phyloP scores from a whole-genome alignment of 2,797 vertebrate species.

The Pantherophis vulpinus region DNA sequence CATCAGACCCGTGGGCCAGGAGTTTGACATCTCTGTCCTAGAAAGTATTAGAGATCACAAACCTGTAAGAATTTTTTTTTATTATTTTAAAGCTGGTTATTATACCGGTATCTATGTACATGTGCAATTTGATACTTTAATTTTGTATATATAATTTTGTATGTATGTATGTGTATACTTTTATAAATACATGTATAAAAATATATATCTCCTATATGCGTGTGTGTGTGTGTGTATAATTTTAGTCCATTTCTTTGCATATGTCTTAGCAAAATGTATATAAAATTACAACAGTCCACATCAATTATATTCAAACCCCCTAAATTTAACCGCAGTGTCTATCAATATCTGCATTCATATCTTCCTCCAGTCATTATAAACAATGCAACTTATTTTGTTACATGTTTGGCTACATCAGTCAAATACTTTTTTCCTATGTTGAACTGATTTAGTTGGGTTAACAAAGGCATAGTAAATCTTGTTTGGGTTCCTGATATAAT shows the following conservation, averaged over 20 bases:
- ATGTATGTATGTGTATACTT: background rate
- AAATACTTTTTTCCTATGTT: background rate
- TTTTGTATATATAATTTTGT: background rate
- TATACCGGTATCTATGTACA: background rate
- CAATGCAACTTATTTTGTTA: background rate
- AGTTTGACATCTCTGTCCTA: background rate
- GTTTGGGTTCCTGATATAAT: too few relatives aligned
- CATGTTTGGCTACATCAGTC: background rate
- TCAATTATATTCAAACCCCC: background rate
- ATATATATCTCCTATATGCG: background rate
- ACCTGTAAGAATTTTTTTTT: background rate
- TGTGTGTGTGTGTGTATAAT: background rate
- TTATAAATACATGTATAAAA: background rate
- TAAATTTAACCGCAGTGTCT: background rate
- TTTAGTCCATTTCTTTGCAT: background rate
- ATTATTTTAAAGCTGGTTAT: background rate
- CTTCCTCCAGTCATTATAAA: background rate
- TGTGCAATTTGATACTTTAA: background rate
- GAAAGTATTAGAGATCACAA: background rate
- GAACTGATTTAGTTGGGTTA: background rate
- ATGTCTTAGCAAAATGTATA: background rate
- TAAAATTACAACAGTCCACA: background rate
- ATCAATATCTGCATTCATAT: background rate
- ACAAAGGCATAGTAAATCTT: background rate
- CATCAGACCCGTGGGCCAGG: too few relatives aligned